Evolutionary conservation across 2,113 vertebrate genomes (phyloP), one percentile per base, ranked within the genome.

Genomic region (Melanerpes formicivorus): DNA sequence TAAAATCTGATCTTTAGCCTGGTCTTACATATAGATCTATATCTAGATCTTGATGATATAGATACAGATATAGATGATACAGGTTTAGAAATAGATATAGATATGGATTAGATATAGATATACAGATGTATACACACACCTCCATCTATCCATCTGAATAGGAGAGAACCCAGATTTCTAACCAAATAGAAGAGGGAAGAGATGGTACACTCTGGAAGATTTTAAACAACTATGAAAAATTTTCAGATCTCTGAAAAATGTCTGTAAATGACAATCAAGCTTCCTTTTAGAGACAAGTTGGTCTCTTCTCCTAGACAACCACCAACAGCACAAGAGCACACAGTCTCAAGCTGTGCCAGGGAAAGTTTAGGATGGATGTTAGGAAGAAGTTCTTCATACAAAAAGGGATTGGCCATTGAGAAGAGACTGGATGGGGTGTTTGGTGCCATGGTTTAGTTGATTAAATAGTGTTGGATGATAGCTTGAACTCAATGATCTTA

Each of bases 201-300:
- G 42, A 27, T 40, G 0, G 46, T 13, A 76, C 1, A 52, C 3
- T 60, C 16, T 19, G 29, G 44, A 3, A 40, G 15, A 62, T 11
- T 60, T 87, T 32, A 76, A 37, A 69, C 5, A 79, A 11, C 16
- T 50, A 50, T 37, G 50, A 2, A 64, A 19, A 40, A 69, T 62
- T 59, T 70, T 59, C n/a, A 30, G 6, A 14, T 16, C 18, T 76
- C 37, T 46, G 11, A 6, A 63, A 63, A 54, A 23, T 30, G 18
- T 46, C 13, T 70, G 3, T 8, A 55, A 66, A 42, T 80, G 2
- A 85, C 79, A 95, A 60, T 59, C 5, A 58, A 34, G 21, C 18
- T 71, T 54, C 17, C 2, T 25, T 74, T 77, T 65, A 70, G 70
- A 58, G 30, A 3, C 18, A 85, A 37, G 40, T 11, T 40, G 40